These are phyloP conservation scores for Hyaena hyaena DNA, from an alignment of 2,113 vertebrate species.

Conservation along the genomic window DNA sequence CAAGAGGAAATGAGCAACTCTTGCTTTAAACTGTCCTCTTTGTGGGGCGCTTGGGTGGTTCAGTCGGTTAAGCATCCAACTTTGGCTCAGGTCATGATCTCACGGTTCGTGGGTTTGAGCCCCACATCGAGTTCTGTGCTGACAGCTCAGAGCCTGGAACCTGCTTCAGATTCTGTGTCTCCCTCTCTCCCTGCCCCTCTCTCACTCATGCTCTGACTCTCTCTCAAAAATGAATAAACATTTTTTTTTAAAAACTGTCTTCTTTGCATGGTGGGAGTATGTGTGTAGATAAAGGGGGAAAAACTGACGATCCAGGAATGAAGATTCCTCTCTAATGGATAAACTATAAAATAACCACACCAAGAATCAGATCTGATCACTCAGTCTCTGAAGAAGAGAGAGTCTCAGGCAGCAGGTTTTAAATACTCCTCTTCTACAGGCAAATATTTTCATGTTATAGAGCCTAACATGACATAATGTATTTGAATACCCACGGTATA, in stretches of 20 bases:
- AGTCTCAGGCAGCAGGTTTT: not conserved
- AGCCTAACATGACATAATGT: not conserved
- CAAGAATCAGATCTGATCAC: not conserved
- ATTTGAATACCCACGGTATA: not conserved
- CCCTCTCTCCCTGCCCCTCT: too few species aligned
- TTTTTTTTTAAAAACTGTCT: not conserved
- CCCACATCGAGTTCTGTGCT: too few species aligned
- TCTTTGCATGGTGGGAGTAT: not conserved
- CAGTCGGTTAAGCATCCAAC: too few species aligned
- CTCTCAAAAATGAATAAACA: too few species aligned
- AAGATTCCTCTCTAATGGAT: constrained; percentile 12
- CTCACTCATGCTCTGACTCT: too few species aligned
- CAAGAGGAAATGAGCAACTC: not conserved
- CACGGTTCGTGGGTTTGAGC: too few species aligned
- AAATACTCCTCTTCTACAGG: not conserved
- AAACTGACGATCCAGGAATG: not conserved
- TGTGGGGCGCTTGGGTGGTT: not conserved
- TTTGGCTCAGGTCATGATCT: too few species aligned
- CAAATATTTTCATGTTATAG: not conserved
- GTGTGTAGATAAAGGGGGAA: not conserved
- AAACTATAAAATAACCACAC: not conserved
- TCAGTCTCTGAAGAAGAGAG: not conserved
- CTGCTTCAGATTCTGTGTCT: too few species aligned
- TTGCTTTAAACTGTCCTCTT: constrained; percentile 13
- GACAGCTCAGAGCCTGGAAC: too few species aligned